These are phyloP conservation scores for Nerophis ophidion DNA, from an alignment of 2,113 vertebrate species.

Conservation along the genomic window DNA sequence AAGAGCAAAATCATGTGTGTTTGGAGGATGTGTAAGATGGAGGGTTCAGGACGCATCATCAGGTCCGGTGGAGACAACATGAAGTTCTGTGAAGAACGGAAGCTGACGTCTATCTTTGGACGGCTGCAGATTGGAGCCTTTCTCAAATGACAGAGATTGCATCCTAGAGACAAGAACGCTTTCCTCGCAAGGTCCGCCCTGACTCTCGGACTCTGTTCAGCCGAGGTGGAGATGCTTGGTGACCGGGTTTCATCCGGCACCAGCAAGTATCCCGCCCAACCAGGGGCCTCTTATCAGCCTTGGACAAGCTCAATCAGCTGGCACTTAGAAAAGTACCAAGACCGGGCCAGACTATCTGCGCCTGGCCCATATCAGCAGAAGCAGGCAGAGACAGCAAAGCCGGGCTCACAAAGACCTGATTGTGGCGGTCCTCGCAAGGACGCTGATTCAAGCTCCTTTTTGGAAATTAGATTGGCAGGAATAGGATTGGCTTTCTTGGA, in stretches of 20 bases:
- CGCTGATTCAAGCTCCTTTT: constrained; percentile 16
- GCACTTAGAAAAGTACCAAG: constrained; percentile 54
- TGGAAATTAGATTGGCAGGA: constrained; percentile 43
- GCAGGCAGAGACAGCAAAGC: constrained; percentile 65
- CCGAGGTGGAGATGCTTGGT: not conserved
- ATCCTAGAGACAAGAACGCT: constrained; percentile 10
- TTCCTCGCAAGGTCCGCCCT: not conserved
- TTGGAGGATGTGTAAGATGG: not conserved
- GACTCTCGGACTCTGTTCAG: not conserved
- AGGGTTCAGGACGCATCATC: constrained; percentile 14
- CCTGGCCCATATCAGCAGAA: constrained; percentile 65
- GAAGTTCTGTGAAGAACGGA: constrained; percentile 29
- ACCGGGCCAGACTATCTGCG: constrained; percentile 53
- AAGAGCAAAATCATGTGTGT: constrained; percentile 20
- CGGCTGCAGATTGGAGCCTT: constrained; percentile 24
- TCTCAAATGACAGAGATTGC: constrained; percentile 25
- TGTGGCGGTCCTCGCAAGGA: constrained; percentile 48
- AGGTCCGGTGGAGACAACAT: constrained; percentile 15
- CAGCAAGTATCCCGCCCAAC: constrained; percentile 13
- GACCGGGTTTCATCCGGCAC: constrained; percentile 5
- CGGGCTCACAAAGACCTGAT: constrained; percentile 61
- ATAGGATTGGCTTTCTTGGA: constrained; percentile 40
- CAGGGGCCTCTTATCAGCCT: constrained; percentile 62
- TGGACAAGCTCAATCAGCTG: constrained; percentile 73
- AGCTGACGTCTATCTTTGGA: constrained; percentile 17